Percentiles rank a stretch among this genome's conserved stretches.
Evolutionary conservation across 2,797 vertebrate genomes (phyloP).

Genomic region (Hafferia zeledoni): DNA sequence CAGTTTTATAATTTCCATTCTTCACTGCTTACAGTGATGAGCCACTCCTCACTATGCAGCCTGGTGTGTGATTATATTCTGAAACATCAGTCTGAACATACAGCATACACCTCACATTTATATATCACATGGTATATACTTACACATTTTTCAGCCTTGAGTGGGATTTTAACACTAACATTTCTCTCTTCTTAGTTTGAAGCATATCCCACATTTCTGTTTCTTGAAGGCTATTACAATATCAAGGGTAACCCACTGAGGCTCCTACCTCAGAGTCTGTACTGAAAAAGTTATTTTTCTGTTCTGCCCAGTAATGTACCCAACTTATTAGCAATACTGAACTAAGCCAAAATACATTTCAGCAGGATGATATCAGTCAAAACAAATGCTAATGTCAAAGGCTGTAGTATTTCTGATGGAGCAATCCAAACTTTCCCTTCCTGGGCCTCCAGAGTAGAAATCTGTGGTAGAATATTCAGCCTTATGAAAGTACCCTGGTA

Average conservation of each 20-base stretch:
- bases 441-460: neutral
- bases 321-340: neutral
- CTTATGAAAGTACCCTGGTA: neutral
- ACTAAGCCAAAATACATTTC: constrained; percentile 3
- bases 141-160: neutral
- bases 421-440: neutral
- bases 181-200: neutral
- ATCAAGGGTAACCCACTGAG: fast-evolving
- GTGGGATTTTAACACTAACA: neutral
- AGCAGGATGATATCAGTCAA: neutral
- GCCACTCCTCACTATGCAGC: neutral
- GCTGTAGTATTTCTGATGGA: neutral
- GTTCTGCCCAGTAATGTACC: neutral
- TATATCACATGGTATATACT: neutral
- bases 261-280: neutral
- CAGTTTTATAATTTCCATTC: neutral
- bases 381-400: neutral
- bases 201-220: neutral
- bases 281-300: neutral
- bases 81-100: neutral
- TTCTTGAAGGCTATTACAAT: neutral
- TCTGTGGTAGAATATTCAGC: neutral
- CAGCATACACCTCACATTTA: neutral
- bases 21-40: neutral
- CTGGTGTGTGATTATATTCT: neutral